Base-by-base conservation (phyloP, 2,797 vertebrate genomes). In the Valencia hispanica region DNA sequence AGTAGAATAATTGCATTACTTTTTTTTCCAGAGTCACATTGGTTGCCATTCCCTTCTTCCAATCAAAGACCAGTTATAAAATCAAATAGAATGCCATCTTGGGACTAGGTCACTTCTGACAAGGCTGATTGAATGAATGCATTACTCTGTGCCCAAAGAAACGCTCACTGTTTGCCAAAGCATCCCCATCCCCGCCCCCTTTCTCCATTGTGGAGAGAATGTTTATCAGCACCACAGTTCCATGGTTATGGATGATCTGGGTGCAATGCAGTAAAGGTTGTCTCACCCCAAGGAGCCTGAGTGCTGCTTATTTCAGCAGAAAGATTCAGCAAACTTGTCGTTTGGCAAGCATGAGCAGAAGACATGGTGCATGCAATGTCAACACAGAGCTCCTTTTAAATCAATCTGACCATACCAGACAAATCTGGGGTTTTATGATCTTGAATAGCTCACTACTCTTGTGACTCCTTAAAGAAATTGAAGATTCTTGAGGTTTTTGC, bases 251-350 rank as follows among this genome's bases (percentile, higher is more conserved):
- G 88, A 92, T 92, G 93, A 93, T 87, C 80, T 70, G 5, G 79
- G 74, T 61, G 48, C 51, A 50, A 71, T 51, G 77, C 79, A 71
- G 81, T 71, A 74, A 84, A 87, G 87, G 86, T 75, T 85, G 76
- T 86, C 85, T 84, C 86, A 82, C 88, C 82, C 83, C 22, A 34
- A 87, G 81, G 78, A 88, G 83, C 84, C 73, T 3, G 12, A 78
- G 69, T 36, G 11, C 47, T 90, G 92, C 90, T 94, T 93, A 87
- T 91, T 93, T 94, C 92, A 93, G 92, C 91, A 94, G 85, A 94
- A 94, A 91, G 77, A 59, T 76, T 45, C 55, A 9, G 51, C 15
- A 27, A 70, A n/a, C n/a, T n/a, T n/a, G 74, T 55, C 73, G 34
- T 91, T 93, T 91, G 90, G 90, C 91, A 89, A 88, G 87, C 81